Evolutionary conservation across 2,113 vertebrate species (phyloP), one percentile per base, ranked within the genome.

Genomic region (Tragelaphus scriptus): DNA sequence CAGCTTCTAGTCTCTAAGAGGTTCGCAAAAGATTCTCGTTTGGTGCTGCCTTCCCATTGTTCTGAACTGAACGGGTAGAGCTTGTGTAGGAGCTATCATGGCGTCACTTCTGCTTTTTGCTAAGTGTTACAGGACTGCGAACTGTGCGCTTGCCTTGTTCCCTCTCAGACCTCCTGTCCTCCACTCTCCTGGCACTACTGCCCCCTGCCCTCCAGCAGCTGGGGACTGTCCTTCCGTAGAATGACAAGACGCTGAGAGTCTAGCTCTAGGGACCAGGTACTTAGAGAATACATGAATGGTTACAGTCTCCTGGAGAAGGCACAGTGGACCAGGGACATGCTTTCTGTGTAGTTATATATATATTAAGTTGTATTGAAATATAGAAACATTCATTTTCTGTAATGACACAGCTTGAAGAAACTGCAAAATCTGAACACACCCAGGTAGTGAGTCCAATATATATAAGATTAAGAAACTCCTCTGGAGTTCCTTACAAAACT

Each of bases 171-270:
- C 21, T 10, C 25, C 21, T 23, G 23, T 25, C 17, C 36, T 17
- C 23, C 17, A 19, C n/a, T 36, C 44, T 82, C 58, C 80, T 0
- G 6, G 84, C 3, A 44, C 65, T 16, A 19, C 0, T 25, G 77
- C 53, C 26, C 28, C 47, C 28, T 10, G 28, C 14, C 40, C 32
- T 1, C 61, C 44, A 30, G 82, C 36, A 71, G 44, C 51, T 2
- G 7, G 77, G 13, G 77, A 19, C 0, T 13, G 44, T 53, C 55
- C n/a, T 90, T 94, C n/a, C n/a, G n/a, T 49, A 47, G 61, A 63
- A 49, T 13, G 6, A 28, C 3, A 17, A n/a, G 81, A 26, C 2
- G 17, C 51, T 3, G 28, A 17, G 53, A 80, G 23, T 40, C 79
- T 59, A 80, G 40, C 53, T 77, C 4, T 7, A 65, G 59, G 32